phyloP scores from a whole-genome alignment of 2,888 invertebrate species.

The Hymenopus coronatus region DNA sequence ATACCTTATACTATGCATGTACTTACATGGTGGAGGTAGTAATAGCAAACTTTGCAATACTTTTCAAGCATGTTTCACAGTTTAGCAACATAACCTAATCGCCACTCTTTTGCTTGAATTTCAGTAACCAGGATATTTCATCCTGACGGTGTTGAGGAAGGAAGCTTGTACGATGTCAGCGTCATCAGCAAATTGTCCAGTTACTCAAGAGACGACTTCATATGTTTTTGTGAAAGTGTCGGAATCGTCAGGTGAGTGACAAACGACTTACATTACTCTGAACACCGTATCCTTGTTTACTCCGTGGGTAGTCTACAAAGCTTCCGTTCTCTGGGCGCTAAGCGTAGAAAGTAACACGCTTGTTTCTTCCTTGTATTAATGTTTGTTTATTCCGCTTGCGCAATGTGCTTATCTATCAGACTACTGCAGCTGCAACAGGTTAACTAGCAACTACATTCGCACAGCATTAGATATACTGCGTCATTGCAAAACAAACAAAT shows the following conservation, averaged over 20 bases:
- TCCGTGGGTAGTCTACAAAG: not conserved
- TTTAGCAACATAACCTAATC: no score
- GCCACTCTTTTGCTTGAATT: no score
- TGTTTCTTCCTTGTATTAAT: not conserved
- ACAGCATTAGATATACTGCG: not conserved
- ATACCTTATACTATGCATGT: no score
- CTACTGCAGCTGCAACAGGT: no score
- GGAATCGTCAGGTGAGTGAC: not conserved
- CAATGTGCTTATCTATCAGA: not conserved
- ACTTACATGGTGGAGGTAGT: no score
- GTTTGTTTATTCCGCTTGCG: not conserved
- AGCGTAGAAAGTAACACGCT: not conserved
- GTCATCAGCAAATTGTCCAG: not conserved
- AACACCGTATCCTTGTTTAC: not conserved
- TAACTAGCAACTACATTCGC: no score
- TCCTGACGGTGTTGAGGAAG: not conserved
- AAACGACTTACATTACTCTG: not conserved
- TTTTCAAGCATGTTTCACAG: no score
- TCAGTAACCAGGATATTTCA: not conserved
- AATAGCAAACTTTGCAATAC: no score
- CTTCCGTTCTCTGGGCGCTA: not conserved
- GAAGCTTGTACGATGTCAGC: no score
- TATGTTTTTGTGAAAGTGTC: not conserved
- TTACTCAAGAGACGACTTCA: not conserved
- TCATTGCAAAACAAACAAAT: no score